These are phyloP conservation scores for Podabrus alpinus DNA, from an alignment of 2,888 invertebrate genomes.

Conservation along the genomic window DNA sequence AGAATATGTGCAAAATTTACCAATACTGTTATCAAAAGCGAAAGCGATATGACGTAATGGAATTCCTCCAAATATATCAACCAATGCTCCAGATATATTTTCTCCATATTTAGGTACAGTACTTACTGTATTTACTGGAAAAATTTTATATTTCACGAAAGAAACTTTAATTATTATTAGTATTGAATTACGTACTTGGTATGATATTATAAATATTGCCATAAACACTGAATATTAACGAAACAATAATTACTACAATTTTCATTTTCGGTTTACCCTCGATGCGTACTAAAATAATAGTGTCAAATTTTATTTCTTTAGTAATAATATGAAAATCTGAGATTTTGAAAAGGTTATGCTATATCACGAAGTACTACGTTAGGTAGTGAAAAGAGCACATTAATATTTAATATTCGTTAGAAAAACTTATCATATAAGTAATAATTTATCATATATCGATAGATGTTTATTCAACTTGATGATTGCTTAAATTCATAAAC, in stretches of 20 bases:
- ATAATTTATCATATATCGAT: no score
- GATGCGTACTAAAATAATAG: background rate
- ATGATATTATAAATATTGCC: background rate
- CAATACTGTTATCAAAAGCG: conserved; percentile 47
- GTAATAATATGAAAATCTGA: background rate
- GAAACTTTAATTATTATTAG: background rate
- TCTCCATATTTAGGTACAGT: conserved; percentile 43
- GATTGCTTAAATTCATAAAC: no score
- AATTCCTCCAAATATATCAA: conserved; percentile 48
- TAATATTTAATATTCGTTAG: background rate
- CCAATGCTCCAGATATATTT: conserved; percentile 47
- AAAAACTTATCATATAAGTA: background rate
- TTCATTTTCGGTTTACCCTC: background rate
- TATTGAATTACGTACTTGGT: background rate
- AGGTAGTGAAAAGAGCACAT: background rate
- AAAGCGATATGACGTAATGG: conserved; percentile 46
- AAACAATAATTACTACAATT: background rate
- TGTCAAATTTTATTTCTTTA: background rate
- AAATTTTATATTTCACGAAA: background rate
- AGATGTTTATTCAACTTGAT: no score
- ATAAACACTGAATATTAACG: background rate
- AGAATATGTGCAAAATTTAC: conserved; percentile 35
- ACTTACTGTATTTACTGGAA: background rate
- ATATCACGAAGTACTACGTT: conserved; percentile 13
- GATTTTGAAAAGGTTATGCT: conserved; percentile 17